Conservation (phyloP, 2,797 vertebrate genomes). For the Halcyon badia region DNA sequence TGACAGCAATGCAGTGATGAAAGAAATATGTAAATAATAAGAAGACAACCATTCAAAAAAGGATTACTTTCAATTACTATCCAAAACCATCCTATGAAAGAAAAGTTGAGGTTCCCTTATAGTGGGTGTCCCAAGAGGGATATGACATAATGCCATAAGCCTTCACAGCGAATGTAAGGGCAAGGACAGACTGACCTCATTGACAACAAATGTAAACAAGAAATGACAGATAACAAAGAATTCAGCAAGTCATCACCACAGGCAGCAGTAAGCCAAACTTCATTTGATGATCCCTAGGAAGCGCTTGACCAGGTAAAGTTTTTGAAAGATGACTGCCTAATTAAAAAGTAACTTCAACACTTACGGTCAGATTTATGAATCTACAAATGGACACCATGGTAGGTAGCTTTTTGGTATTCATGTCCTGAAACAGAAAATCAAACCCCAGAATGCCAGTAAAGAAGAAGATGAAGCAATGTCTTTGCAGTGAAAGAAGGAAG, state of each 20-base stretch:
- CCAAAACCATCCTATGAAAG: background rate
- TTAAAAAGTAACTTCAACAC: background rate
- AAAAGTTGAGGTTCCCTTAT: background rate
- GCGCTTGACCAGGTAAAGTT: background rate
- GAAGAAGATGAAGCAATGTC: background rate
- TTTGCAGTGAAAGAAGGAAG: background rate
- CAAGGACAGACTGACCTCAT: background rate
- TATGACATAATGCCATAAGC: background rate
- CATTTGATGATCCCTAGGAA: background rate
- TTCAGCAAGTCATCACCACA: background rate
- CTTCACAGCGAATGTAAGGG: background rate
- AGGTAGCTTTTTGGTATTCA: background rate
- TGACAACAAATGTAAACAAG: background rate
- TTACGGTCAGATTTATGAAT: background rate
- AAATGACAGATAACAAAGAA: background rate
- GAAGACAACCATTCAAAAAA: background rate
- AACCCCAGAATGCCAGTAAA: background rate
- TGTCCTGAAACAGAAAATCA: background rate
- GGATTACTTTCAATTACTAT: background rate
- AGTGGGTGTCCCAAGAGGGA: background rate
- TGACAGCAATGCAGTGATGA: background rate
- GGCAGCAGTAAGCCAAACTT: background rate
- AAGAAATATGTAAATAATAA: background rate
- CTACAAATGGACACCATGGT: background rate
- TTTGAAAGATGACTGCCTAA: background rate